These are phyloP conservation scores for Cephus pygmeus DNA, from an alignment of 2,888 invertebrate genomes.

Conservation along the genomic window DNA sequence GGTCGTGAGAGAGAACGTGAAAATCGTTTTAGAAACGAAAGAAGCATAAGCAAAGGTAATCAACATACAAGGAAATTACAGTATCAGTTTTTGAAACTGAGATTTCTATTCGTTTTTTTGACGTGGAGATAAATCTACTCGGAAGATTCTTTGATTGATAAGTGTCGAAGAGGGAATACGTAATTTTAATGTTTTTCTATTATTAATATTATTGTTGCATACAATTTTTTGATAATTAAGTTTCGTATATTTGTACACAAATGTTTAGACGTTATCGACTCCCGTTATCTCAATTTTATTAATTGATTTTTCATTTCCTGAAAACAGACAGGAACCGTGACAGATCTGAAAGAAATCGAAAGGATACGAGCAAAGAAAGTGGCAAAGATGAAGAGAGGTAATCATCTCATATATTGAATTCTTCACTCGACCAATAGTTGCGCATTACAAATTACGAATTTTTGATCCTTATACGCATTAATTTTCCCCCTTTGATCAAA, in stretches of 20 bases:
- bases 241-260: not conserved
- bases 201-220: not conserved
- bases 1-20: conserved; percentile 31
- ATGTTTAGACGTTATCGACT: not conserved
- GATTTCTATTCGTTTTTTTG: not conserved
- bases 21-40: conserved; percentile 31
- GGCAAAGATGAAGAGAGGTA: conserved; percentile 60
- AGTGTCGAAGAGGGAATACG: not conserved
- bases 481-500: not conserved
- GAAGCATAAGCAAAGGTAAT: conserved; percentile 42
- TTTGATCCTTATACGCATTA: not conserved
- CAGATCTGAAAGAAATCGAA: conserved; percentile 56
- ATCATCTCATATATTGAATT: conserved; percentile 19
- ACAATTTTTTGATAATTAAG: not conserved
- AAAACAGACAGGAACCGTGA: conserved; percentile 56
- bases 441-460: not conserved
- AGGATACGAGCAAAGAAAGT: conserved; percentile 54
- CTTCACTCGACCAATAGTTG: not conserved
- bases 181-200: not conserved
- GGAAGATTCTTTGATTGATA: not conserved
- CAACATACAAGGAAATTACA: not conserved
- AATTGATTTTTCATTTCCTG: conserved; percentile 27
- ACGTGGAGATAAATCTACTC: not conserved
- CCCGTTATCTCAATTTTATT: not conserved
- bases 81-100: not conserved